phyloP scores from a whole-genome alignment of 2,797 vertebrate species.

The Pachyuromys duprasi region DNA sequence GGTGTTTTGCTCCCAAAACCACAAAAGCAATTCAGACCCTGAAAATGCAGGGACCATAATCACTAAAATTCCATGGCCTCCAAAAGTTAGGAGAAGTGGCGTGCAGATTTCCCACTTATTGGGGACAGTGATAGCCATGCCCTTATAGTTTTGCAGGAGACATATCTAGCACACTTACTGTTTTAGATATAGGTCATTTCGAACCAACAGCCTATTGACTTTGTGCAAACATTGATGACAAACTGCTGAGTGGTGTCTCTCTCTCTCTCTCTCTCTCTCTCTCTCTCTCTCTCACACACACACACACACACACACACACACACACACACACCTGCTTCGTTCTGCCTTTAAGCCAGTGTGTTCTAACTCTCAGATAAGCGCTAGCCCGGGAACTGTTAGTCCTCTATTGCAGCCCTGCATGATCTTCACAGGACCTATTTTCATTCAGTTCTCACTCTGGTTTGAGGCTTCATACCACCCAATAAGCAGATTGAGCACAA shows the following conservation, averaged over 20 bases:
- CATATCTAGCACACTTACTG: neutral
- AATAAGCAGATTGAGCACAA: neutral
- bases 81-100: neutral
- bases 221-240: neutral
- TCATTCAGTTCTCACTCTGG: neutral
- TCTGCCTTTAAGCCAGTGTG: neutral
- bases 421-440: neutral
- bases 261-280: too few species aligned
- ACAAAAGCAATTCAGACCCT: neutral
- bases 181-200: neutral
- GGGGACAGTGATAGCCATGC: neutral
- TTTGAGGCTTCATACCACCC: neutral
- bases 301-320: too few species aligned
- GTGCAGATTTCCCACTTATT: neutral
- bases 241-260: neutral
- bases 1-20: neutral
- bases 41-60: neutral
- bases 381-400: neutral
- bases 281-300: too few species aligned
- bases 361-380: neutral
- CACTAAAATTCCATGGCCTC: neutral
- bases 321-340: fast-evolving
- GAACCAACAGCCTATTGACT: neutral
- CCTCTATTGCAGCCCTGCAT: neutral
- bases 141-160: neutral